A percentile compares a stretch with the other conserved stretches of the same genome.
Evolutionary conservation across 2,113 vertebrate species (phyloP).

Genomic region (Rhegmatorhina hoffmannsi): DNA sequence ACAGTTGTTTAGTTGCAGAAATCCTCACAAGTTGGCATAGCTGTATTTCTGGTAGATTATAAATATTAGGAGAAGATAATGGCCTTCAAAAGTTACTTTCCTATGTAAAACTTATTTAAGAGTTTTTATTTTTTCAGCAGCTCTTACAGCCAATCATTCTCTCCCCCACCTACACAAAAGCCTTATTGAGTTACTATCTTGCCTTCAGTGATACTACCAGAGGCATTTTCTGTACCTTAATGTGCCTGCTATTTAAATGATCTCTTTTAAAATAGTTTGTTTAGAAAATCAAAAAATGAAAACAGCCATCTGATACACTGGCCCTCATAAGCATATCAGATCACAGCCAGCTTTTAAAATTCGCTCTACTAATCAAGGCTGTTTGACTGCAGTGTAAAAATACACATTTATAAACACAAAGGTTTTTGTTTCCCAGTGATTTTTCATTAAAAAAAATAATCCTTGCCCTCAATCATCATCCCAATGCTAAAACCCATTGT

Average conservation of each 20-base stretch:
- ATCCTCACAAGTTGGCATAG: background rate
- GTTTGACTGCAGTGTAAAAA: background rate
- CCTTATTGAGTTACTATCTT: background rate
- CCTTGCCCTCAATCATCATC: background rate
- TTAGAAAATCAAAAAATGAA: background rate
- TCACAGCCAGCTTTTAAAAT: background rate
- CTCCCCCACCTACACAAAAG: background rate
- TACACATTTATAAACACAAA: background rate
- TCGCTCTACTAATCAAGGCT: background rate
- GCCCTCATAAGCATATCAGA: background rate
- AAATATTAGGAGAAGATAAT: background rate
- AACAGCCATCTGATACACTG: background rate
- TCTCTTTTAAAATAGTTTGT: background rate
- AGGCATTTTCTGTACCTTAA: slow-evolving; percentile 20
- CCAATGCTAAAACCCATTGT: slow-evolving; percentile 47
- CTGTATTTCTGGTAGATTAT: background rate
- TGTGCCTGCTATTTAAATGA: background rate
- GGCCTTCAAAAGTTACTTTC: background rate
- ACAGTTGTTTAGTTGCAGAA: background rate
- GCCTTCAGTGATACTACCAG: slow-evolving; percentile 28
- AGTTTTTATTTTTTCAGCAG: background rate
- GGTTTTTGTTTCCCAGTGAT: background rate
- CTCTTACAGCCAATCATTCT: background rate
- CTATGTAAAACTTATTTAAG: background rate
- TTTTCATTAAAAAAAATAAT: background rate